Percentiles rank a stretch among this genome's conserved stretches.
Conservation (phyloP, 2,888 invertebrate species). For the Panzeria rudis region DNA sequence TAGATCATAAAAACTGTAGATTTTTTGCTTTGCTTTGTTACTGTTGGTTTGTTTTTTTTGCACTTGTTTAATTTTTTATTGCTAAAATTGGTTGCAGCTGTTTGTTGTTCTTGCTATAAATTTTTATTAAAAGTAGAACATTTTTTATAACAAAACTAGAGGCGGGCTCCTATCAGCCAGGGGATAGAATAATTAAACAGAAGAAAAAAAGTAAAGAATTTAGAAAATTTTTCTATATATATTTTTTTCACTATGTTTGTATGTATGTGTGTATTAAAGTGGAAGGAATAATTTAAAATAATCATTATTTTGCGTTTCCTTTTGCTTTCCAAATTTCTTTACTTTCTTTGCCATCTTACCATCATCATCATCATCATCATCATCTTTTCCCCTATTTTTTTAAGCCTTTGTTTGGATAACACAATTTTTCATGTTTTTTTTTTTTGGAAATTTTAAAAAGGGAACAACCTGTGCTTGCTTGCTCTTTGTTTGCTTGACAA, state of each 20-base stretch:
- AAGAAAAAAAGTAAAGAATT: constrained; percentile 54
- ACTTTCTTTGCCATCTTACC: neutral
- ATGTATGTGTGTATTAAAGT: neutral
- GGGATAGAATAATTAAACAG: constrained; percentile 26
- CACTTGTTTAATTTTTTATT: constrained; percentile 66
- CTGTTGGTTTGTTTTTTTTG: constrained; percentile 62
- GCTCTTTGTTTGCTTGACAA: constrained; percentile 63
- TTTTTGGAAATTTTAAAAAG: constrained; percentile 31
- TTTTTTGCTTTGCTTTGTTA: constrained; percentile 60
- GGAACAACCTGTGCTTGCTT: constrained; percentile 46
- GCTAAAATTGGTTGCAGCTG: constrained; percentile 65
- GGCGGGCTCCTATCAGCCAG: constrained; percentile 17
- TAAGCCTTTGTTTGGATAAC: constrained; percentile 25
- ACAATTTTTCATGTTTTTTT: constrained; percentile 42
- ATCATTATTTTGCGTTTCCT: constrained; percentile 35
- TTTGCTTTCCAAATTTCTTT: neutral
- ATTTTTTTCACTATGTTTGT: neutral
- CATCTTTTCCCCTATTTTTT: constrained; percentile 27
- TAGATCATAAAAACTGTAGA: constrained; percentile 68
- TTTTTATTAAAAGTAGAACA: constrained; percentile 58
- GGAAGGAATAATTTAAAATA: constrained; percentile 25
- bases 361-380: neutral
- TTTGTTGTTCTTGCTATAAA: constrained; percentile 34
- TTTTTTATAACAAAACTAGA: constrained; percentile 52
- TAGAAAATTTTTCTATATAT: constrained; percentile 20